Percentiles rank a stretch among this genome's conserved stretches.
Conservation (phyloP, 1,140 invertebrate species). For the Ostrea edulis region DNA sequence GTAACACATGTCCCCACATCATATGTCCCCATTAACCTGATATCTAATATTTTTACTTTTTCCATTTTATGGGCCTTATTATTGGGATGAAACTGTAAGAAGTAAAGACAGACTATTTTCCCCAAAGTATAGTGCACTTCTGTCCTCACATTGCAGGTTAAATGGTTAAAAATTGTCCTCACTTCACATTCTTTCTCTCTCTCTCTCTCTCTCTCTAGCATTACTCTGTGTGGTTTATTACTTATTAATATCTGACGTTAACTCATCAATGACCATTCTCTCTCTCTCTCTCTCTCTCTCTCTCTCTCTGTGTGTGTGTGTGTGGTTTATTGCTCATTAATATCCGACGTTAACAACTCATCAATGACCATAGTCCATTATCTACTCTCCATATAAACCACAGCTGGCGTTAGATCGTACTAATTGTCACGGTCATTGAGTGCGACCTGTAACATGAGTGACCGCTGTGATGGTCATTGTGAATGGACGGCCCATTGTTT, state of each 20-base stretch:
- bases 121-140: too few relatives aligned
- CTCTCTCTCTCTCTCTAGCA: not conserved
- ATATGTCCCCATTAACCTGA: too few relatives aligned
- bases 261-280: too few relatives aligned
- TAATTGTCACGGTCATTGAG: not conserved
- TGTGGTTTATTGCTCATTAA: not conserved
- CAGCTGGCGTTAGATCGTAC: not conserved
- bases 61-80: too few relatives aligned
- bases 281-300: not conserved
- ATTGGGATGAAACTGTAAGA: too few relatives aligned
- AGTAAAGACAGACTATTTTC: too few relatives aligned
- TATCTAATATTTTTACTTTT: too few relatives aligned
- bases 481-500: too few relatives aligned
- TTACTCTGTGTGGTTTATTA: not conserved
- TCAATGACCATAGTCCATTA: not conserved
- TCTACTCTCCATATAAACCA: not conserved
- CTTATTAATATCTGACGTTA: conserved; percentile 2
- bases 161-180: too few relatives aligned
- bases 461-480: too few relatives aligned
- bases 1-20: too few relatives aligned
- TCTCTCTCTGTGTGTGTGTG: not conserved
- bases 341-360: conserved; percentile 7
- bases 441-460: not conserved
- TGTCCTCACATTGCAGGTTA: too few relatives aligned
- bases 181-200: not conserved